phyloP scores from a whole-genome alignment of 2,113 vertebrate genomes.

The Oreochromis niloticus region DNA sequence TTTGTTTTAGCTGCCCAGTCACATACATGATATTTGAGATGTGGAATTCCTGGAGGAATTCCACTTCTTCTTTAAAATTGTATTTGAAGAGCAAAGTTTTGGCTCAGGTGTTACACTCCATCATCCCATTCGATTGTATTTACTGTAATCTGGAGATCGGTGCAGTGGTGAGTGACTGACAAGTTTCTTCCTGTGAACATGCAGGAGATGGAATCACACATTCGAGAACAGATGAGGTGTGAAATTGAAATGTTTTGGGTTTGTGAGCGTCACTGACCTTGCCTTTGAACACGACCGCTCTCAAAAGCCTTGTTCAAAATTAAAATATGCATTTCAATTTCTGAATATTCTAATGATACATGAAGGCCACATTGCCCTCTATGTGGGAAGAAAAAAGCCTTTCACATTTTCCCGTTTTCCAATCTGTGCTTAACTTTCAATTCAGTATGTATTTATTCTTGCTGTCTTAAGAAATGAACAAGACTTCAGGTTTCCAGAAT shows the following conservation, averaged over 20 bases:
- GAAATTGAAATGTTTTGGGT: background rate
- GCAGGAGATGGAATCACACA: background rate
- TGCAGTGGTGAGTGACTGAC: background rate
- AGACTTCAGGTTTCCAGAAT: background rate
- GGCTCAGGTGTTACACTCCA: background rate
- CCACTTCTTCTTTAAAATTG: background rate
- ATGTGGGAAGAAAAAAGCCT: background rate
- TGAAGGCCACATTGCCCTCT: background rate
- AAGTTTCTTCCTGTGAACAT: background rate
- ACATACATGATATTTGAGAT: background rate
- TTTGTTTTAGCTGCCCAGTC: background rate
- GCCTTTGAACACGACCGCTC: background rate
- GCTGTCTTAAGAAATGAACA: background rate
- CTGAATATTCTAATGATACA: background rate
- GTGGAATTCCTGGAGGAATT: background rate
- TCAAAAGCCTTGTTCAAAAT: background rate
- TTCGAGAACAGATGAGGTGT: background rate
- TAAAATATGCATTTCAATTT: background rate
- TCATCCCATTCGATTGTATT: background rate
- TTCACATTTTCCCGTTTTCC: background rate
- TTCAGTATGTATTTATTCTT: accelerated
- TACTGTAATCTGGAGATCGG: background rate
- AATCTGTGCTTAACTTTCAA: background rate
- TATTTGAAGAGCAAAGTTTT: background rate
- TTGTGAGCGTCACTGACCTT: background rate